phyloP scores from a whole-genome alignment of 1,140 invertebrate species.

The Oncopeltus fasciatus region DNA sequence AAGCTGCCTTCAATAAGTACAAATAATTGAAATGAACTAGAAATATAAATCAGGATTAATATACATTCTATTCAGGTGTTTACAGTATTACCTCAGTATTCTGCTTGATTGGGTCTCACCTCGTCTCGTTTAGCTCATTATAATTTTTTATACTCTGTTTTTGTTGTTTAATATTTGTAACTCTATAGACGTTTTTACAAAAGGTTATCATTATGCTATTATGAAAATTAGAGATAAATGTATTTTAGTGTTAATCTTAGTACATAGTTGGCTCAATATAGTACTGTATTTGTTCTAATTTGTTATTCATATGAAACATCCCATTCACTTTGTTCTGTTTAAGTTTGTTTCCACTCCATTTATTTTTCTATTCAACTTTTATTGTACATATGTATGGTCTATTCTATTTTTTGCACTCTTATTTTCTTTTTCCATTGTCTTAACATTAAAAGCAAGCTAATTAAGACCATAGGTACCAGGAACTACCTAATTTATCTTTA shows the following conservation, averaged over 20 bases:
- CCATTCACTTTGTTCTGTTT: not conserved
- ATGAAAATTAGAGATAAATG: constrained; percentile 14
- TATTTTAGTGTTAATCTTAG: constrained; percentile 17
- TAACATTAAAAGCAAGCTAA: not conserved
- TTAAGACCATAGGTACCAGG: constrained; percentile 1
- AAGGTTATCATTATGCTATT: constrained; percentile 11
- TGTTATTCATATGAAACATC: not conserved
- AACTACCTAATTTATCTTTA: not conserved
- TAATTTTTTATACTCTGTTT: constrained; percentile 12
- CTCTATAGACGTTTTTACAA: constrained; percentile 8
- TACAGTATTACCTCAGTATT: constrained; percentile 13
- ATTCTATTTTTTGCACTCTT: not conserved
- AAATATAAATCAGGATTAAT: not conserved
- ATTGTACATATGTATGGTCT: not conserved
- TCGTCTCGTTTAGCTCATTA: constrained; percentile 11
- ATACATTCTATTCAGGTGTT: constrained; percentile 8
- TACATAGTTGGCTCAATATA: constrained; percentile 17
- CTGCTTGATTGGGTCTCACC: not conserved
- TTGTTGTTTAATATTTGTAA: constrained; percentile 9
- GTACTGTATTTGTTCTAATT: constrained; percentile 14
- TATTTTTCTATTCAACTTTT: not conserved
- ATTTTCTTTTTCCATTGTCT: not conserved
- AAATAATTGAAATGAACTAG: constrained; percentile 15
- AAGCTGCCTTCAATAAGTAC: constrained; percentile 20
- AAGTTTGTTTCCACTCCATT: not conserved